Evolutionary conservation across 2,888 invertebrate genomes (phyloP), one percentile per base, ranked within the genome.

Genomic region (Colletes collaris): DNA sequence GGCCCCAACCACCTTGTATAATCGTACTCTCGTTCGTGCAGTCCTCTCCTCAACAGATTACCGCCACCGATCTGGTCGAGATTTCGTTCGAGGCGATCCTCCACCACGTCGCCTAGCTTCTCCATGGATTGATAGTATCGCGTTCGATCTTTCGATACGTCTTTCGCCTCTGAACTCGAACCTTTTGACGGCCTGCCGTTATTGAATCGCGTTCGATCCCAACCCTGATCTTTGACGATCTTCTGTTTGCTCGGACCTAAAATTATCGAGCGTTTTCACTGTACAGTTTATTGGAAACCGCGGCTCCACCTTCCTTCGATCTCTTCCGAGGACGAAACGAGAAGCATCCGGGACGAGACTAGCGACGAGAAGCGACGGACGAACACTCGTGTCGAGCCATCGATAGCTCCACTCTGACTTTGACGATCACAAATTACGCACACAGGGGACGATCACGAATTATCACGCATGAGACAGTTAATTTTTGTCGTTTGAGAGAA

Each of bases 61-160:
- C 83, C 86, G 0, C 81, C 83, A 0, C 74, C 85, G 49, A 76
- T 68, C 3, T 82, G 83, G 46, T 85, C 83, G 50, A 78, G 67
- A n/a, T 83, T 86, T 7, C 84, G 63, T n/a, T 64, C 60, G 3
- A 19, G 6, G 0, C 65, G 69, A n/a, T 76, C 65, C 0, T 10
- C 11, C 1, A 4, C 11, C 16, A 53, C 50, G 2, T 27, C 19
- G 16, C 59, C 49, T 3, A 11, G 49, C 10, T 49, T 8, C 49
- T 49, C 49, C 3, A 3, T 10, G 49, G 8, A 13, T n/a, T 13
- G 53, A 53, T 3, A 13, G 7, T 19, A 3, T 13, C 53, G 52
- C 37, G 2, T 8, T 11, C 49, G 35, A 35, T 55, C 5, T 27
- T 4, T 56, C 56, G 13, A 37, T 2, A 1, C 35, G n/a, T 58